These are phyloP conservation scores for Saimiri boliviensis DNA, from an alignment of 2,113 vertebrate genomes.

Conservation along the genomic window DNA sequence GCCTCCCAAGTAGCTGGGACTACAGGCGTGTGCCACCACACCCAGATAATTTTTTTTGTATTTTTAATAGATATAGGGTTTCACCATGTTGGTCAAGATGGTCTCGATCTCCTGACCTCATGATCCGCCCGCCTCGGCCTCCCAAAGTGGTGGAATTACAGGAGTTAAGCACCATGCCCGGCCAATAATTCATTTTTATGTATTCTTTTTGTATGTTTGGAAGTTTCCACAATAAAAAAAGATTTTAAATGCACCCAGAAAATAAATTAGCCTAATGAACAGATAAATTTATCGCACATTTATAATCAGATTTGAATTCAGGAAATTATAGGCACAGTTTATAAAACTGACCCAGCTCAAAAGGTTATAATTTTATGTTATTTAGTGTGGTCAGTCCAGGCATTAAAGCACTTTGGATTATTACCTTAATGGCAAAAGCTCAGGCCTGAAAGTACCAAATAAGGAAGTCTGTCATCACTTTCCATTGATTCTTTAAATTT, in stretches of 20 bases:
- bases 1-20: no score
- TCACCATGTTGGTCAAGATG: no score
- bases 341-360: background rate
- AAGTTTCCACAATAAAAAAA: background rate
- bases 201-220: slow-evolving; percentile 10
- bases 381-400: background rate
- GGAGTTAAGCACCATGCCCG: no score
- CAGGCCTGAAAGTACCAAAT: background rate
- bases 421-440: background rate
- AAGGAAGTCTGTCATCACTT: background rate
- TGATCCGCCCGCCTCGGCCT: no score
- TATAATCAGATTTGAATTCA: slow-evolving; percentile 14
- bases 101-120: no score
- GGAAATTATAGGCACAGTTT: background rate
- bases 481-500: background rate
- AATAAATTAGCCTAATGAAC: background rate
- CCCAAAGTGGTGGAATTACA: no score
- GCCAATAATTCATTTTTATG: background rate
- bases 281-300: background rate
- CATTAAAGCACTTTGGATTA: slow-evolving; percentile 29
- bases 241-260: background rate
- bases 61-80: no score
- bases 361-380: slow-evolving; percentile 33
- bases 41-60: no score
- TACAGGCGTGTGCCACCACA: no score